Evolutionary conservation across 2,113 vertebrate species (phyloP), one percentile per base, ranked within the genome.

Genomic region (Polypterus senegalus): DNA sequence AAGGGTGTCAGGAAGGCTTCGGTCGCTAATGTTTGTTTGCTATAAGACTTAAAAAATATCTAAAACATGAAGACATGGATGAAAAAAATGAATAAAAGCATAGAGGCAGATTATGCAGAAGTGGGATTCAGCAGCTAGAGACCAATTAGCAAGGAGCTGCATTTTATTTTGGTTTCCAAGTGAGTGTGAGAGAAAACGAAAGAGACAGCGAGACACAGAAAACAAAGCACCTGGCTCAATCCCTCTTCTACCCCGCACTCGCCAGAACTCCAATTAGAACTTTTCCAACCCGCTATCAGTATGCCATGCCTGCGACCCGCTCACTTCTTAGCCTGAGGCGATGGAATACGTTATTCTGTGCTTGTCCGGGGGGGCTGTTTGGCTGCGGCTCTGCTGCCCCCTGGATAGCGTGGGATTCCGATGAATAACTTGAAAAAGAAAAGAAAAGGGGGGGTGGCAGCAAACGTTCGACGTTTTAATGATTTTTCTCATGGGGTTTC

Each of bases 371-470:
- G 67, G 76, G 81, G 81, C 82, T 83, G 73, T 45, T 74, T 75
- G 84, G 79, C 78, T 79, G 79, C 75, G 43, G 74, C 77, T 77
- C 79, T 76, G 61, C 84, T 83, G 84, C 82, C 85, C 85, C 74
- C 75, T 74, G 76, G 82, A 86, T 84, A 83, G 86, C 86, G 86
- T 85, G 77, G 82, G 84, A 87, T 86, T 87, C 80, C 72, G 78
- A 69, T 74, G 76, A 71, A 76, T 76, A 78, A 76, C 76, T 82
- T 63, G 74, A 70, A 81, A 74, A 27, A 27, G 27, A 27, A 27
- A 27, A 27, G 27, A 27, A 27, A 27, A 27, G 27, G 27, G 2
- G 27, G 27, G 27, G 27, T 1, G 27, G 27, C 27, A 27, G 27
- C 27, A 27, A 27, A 27, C 27, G 27, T 27, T 27, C 27, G 27